A percentile compares a stretch with the other conserved stretches of the same genome.
phyloP scores from a whole-genome alignment of 2,888 invertebrate species.

The Macrosiphum euphorbiae region DNA sequence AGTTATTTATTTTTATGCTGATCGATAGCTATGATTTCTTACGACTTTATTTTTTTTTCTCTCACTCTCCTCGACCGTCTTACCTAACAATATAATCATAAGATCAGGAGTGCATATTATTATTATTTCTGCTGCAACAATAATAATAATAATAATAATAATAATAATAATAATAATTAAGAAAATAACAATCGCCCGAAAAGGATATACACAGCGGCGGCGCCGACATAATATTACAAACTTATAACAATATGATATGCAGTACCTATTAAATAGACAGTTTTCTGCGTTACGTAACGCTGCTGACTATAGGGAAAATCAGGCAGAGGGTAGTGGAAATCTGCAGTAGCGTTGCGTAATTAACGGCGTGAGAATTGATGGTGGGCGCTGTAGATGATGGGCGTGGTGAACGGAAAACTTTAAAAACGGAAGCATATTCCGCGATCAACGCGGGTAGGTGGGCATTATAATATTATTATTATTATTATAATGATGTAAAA shows the following conservation, averaged over 20 bases:
- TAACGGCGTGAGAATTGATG: constrained; percentile 44
- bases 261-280: background rate
- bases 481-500: constrained; percentile 44
- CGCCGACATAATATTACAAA: background rate
- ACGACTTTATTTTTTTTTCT: background rate
- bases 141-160: background rate
- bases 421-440: constrained; percentile 33
- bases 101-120: too few species aligned
- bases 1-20: constrained; percentile 56
- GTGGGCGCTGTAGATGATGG: background rate
- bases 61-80: background rate
- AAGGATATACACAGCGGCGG: background rate
- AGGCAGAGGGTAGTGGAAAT: constrained; percentile 11
- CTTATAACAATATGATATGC: background rate
- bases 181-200: background rate
- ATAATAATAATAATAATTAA: background rate
- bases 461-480: background rate
- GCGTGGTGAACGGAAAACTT: constrained; percentile 24
- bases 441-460: background rate
- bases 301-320: constrained; percentile 23
- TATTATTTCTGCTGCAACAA: background rate
- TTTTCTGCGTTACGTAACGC: constrained; percentile 36
- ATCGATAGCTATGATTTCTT: background rate
- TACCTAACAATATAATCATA: background rate
- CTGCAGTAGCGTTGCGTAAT: constrained; percentile 39